Base-by-base conservation (phyloP, 2,888 invertebrate species). In the Lycocerus yunnanus region DNA sequence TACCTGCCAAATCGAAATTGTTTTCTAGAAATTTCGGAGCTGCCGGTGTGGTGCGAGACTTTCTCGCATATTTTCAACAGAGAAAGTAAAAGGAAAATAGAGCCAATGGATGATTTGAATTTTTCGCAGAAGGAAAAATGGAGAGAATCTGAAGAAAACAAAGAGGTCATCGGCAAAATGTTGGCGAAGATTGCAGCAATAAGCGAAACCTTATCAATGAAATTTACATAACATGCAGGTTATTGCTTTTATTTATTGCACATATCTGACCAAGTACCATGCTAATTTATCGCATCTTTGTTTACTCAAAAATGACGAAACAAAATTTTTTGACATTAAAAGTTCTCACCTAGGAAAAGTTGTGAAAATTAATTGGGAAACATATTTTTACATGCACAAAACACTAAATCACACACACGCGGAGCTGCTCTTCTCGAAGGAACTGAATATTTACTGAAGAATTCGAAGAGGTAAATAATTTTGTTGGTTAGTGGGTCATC, bases 401-500 rank as follows among this genome's bases (percentile, higher is more conserved):
- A 43, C n/a, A n/a, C n/a, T n/a, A n/a, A 43, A 43, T 43, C 43
- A 43, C 43, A 43, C 43, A 8, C 43, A 2, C 43, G n/a, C 43
- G 43, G 13, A 43, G 43, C n/a, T 43, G 43, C n/a, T 43, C 43
- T n/a, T n/a, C n/a, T n/a, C 2, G 18, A 63, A 63, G 61, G 20
- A 63, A 20, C 20, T 20, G 61, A 63, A 15, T 15, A 18, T 63
- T 63, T 63, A 63, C 61, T 63, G 20, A 63, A 20, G 61, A 63
- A 63, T 63, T 63, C 20, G 61, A 16, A 67, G 68, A 20, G 20
- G 60, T 20, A 69, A 24, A 43, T 21, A 21, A 18, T 63, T 71
- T 21, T 66, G 58, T 66, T 70, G 73, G 73, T 70, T 73, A 73
- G 73, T 73, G 15, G 73, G 70, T 9, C 73, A 73, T 63, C 66